These are phyloP conservation scores for Ephydatia muelleri DNA, from an alignment of 37 sponge, comb jelly and placozoan genomes.

Conservation along the genomic window DNA sequence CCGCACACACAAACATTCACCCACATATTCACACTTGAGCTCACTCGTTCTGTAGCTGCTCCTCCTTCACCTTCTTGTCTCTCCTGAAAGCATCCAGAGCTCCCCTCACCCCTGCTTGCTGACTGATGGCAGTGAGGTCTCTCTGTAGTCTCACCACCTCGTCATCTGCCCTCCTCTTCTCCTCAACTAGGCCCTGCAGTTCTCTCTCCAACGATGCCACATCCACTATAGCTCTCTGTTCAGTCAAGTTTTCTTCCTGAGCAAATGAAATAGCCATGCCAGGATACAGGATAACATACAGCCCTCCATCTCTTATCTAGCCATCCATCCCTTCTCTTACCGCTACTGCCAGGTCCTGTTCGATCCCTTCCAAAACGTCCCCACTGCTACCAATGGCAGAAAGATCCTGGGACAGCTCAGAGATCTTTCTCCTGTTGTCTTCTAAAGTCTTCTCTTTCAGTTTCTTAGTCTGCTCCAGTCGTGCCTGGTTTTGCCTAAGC, in stretches of 20 bases:
- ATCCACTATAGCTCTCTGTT: slow-evolving; percentile 36
- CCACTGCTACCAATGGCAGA: slow-evolving; percentile 35
- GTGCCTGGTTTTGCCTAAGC: slow-evolving; percentile 53
- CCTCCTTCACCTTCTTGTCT: slow-evolving; percentile 59
- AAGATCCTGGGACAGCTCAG: slow-evolving; percentile 21
- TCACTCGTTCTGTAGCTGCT: slow-evolving; percentile 58
- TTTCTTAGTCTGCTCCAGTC: slow-evolving; percentile 40
- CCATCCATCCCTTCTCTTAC: slow-evolving; percentile 17
- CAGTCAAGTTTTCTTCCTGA: slow-evolving; percentile 61
- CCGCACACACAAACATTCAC: not conserved
- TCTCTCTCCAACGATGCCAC: slow-evolving; percentile 50
- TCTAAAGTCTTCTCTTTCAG: slow-evolving; percentile 41
- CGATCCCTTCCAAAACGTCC: slow-evolving; percentile 40
- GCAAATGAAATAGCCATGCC: not conserved
- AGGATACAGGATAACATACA: not conserved
- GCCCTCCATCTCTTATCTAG: not conserved
- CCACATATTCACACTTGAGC: not conserved
- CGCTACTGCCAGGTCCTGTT: slow-evolving; percentile 49
- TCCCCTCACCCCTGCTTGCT: slow-evolving; percentile 70
- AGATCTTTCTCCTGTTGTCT: slow-evolving; percentile 46
- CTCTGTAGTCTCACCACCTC: slow-evolving; percentile 41
- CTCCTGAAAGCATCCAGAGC: slow-evolving; percentile 71
- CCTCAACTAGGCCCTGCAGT: not conserved
- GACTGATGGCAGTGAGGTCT: slow-evolving; percentile 60
- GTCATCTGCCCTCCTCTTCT: slow-evolving; percentile 50